A percentile compares a stretch with the other conserved stretches of the same genome.
phyloP scores from a whole-genome alignment of 2,797 vertebrate species.

The Ctenopoma kingsleyae region DNA sequence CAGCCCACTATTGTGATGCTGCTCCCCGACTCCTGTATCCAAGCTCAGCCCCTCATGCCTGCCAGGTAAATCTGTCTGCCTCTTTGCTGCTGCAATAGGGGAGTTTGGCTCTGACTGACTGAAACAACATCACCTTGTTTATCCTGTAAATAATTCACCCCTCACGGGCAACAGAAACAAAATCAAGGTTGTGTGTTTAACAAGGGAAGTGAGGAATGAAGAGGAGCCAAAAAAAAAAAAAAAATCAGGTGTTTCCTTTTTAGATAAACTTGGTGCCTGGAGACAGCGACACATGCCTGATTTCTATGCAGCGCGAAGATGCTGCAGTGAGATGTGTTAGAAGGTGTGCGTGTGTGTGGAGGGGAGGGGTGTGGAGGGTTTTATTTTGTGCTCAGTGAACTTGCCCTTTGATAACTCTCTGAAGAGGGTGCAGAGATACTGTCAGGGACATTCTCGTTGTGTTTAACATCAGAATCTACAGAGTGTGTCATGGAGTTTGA shows the following conservation, averaged over 20 bases:
- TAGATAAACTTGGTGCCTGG: conserved; percentile 78
- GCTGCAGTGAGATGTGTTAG: conserved; percentile 68
- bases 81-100: conserved; percentile 68
- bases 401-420: conserved; percentile 77
- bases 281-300: conserved; percentile 78
- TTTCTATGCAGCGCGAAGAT: conserved; percentile 78
- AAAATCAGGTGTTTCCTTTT: conserved; percentile 79
- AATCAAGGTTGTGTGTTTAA: conserved; percentile 84
- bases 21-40: conserved; percentile 48
- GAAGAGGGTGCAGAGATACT: conserved; percentile 65
- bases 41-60: conserved; percentile 67
- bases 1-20: conserved; percentile 54
- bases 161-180: conserved; percentile 75
- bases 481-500: conserved; percentile 68
- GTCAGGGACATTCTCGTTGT: conserved; percentile 70
- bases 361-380: conserved; percentile 20
- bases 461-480: conserved; percentile 74
- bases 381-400: conserved; percentile 67
- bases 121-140: conserved; percentile 83
- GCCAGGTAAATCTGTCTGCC: conserved; percentile 76
- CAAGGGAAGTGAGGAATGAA: conserved; percentile 72
- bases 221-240: conserved; percentile 52
- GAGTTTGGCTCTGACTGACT: conserved; percentile 74
- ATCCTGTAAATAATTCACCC: conserved; percentile 85
- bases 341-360: conserved; percentile 29